Evolutionary conservation across 2,888 invertebrate species (phyloP), one percentile per base, ranked within the genome.

Genomic region (Scelioninae gen. 1): DNA sequence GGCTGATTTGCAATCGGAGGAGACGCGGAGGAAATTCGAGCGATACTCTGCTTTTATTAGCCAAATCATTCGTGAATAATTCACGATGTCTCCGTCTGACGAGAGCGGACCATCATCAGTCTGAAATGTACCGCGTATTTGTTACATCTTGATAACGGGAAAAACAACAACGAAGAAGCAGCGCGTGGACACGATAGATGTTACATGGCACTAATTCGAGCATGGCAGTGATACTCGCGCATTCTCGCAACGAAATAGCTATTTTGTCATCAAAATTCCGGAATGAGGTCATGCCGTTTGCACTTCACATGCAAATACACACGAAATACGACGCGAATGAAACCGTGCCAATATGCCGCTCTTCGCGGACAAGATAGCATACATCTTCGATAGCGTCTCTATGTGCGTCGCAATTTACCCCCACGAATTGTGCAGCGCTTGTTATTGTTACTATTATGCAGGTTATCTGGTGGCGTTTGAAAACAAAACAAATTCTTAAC

Each of bases 331-430:
- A 40, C 10, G 58, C 74, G 32, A 74, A 68, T 47, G 60, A 74
- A 78, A 75, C 78, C 79, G 71, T 83, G 83, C 75, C 79, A 83
- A 76, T 79, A 79, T 71, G 78, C 83, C 69, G 49, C 75, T 78
- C 78, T 23, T 53, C 34, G 43, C 63, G 62, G 15, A 58, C 47
- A 76, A 66, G 75, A 76, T 79, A 79, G 71, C 47, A 16, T 62
- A 29, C 60, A 56, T 43, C 34, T 58, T 83, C 75, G 78, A 83
- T 79, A 79, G 69, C 60, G 40, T 45, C 58, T 47, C 15, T 60
- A 49, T 45, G 43, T 83, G 83, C 83, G 79, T 71, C 79, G 83
- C 78, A 75, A 60, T 83, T 83, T 65, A 75, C 75, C 74, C 74
- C 75, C 81, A 75, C 69, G 62, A 65, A 51, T 62, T 53, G 13